Evolutionary conservation across 1,140 invertebrate genomes (phyloP).

Genomic region (Drosophila melanogaster): Release_6_plus_ISO1_MT NT_033779.5:13227001-13227500

Average conservation of each 20-base stretch:
- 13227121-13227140: constrained; percentile 67
- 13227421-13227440: constrained; percentile 71
- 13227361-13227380: constrained; percentile 68
- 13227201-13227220: constrained; percentile 55
- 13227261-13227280: constrained; percentile 54
- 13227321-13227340: constrained; percentile 35
- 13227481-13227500: constrained; percentile 47
- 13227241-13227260: not conserved
- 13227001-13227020: constrained; percentile 31
- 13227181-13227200: constrained; percentile 28
- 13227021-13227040: constrained; percentile 65
- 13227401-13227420: constrained; percentile 59
- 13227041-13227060: constrained; percentile 68
- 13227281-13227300: constrained; percentile 73
- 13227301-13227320: constrained; percentile 56
- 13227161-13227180: constrained; percentile 31
- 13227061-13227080: constrained; percentile 34
- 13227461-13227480: constrained; percentile 37
- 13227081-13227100: not conserved
- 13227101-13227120: constrained; percentile 74
- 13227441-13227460: constrained; percentile 17
- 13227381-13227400: constrained; percentile 44
- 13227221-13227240: constrained; percentile 41
- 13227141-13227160: constrained; percentile 62
- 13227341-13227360: constrained; percentile 42